Percentiles rank a stretch among this genome's conserved stretches.
These are phyloP conservation scores for Neodiprion virginianus DNA, from an alignment of 1,140 invertebrate species.

Conservation along the genomic window DNA sequence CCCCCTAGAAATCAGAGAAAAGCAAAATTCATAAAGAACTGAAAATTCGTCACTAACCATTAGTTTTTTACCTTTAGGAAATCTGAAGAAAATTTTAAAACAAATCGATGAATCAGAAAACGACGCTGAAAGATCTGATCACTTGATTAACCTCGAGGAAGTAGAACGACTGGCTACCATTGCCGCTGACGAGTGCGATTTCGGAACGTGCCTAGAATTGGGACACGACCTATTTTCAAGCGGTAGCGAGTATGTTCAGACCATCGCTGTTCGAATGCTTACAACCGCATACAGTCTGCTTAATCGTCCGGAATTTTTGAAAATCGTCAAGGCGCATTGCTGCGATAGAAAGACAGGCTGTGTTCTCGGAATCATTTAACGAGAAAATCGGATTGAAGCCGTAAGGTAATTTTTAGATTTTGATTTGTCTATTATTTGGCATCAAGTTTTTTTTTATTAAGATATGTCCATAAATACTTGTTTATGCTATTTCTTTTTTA, in stretches of 20 bases:
- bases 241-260: slow-evolving; percentile 74
- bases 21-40: slow-evolving; percentile 23
- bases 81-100: slow-evolving; percentile 76
- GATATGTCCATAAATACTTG: no score
- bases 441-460: no score
- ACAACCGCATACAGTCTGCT: slow-evolving; percentile 81
- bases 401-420: no score
- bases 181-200: slow-evolving; percentile 93
- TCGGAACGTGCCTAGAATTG: slow-evolving; percentile 88
- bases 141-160: slow-evolving; percentile 74
- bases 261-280: slow-evolving; percentile 70
- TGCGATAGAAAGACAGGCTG: slow-evolving; percentile 63
- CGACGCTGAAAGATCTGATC: slow-evolving; percentile 65
- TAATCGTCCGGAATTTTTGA: slow-evolving; percentile 73
- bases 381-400: no score
- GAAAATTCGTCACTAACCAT: slow-evolving; percentile 12
- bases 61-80: slow-evolving; percentile 61
- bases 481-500: no score
- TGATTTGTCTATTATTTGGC: no score
- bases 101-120: slow-evolving; percentile 70
- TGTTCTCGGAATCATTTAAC: slow-evolving; percentile 52
- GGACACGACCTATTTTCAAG: slow-evolving; percentile 85
- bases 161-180: slow-evolving; percentile 83
- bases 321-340: slow-evolving; percentile 77
- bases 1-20: not conserved